Percentiles rank a stretch among this genome's conserved stretches.
These are phyloP conservation scores for Ceraclea dissimilis DNA, from an alignment of 2,888 invertebrate genomes.

Conservation along the genomic window DNA sequence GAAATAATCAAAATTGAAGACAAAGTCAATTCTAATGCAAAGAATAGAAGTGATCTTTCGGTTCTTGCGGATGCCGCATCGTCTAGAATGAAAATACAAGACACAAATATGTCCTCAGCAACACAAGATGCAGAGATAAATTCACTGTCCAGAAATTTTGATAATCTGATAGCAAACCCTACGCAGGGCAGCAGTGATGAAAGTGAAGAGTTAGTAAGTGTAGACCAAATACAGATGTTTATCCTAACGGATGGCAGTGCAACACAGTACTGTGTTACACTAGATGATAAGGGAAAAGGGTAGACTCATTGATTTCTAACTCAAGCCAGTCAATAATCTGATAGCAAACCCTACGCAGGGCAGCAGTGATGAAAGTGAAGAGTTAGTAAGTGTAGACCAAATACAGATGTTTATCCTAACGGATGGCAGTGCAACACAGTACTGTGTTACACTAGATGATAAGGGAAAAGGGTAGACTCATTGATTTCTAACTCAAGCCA, in stretches of 20 bases:
- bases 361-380: not conserved
- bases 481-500: no score
- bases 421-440: constrained; percentile 8
- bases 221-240: constrained; percentile 14
- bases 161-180: constrained; percentile 22
- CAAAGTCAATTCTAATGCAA: constrained; percentile 1
- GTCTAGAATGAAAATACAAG: constrained; percentile 15
- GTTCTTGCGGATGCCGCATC: constrained; percentile 24
- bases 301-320: no score
- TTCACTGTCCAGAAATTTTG: constrained; percentile 13
- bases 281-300: not conserved
- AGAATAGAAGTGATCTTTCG: constrained; percentile 16
- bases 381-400: constrained; percentile 9
- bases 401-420: constrained; percentile 13
- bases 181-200: not conserved
- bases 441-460: not conserved
- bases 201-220: constrained; percentile 5
- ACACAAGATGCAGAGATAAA: not conserved
- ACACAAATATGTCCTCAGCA: not conserved
- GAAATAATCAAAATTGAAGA: constrained; percentile 4
- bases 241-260: constrained; percentile 9
- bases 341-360: constrained; percentile 18
- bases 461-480: no score
- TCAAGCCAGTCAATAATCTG: constrained; percentile 22
- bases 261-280: not conserved